Conservation (phyloP, 1,140 invertebrate species). For the Apis florea region DNA sequence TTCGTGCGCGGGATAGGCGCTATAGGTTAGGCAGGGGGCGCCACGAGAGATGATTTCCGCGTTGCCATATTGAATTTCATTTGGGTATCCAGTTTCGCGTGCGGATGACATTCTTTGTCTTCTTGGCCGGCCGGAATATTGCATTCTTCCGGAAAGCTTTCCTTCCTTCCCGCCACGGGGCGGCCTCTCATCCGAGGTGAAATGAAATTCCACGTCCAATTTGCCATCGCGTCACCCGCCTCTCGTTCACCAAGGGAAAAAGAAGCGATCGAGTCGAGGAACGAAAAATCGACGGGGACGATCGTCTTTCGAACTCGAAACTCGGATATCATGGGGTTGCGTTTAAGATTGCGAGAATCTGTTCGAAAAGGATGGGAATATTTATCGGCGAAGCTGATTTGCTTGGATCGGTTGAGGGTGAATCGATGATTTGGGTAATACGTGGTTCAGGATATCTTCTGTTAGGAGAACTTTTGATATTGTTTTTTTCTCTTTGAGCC, state of each 20-base stretch:
- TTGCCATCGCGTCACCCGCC: constrained; percentile 49
- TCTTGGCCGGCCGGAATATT: constrained; percentile 60
- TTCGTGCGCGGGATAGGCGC: too few species aligned
- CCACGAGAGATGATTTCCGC: constrained; percentile 50
- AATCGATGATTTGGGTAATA: background rate
- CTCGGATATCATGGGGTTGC: constrained; percentile 36
- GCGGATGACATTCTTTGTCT: constrained; percentile 69
- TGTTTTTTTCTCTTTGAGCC: too few species aligned
- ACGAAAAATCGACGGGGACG: background rate
- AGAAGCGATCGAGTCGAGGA: background rate
- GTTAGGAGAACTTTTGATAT: too few species aligned
- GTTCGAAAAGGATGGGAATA: background rate
- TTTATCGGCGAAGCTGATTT: constrained; percentile 26
- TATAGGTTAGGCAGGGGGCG: too few species aligned
- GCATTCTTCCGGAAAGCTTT: constrained; percentile 68
- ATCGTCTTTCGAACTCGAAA: constrained; percentile 39
- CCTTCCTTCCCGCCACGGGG: constrained; percentile 49
- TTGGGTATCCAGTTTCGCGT: constrained; percentile 66
- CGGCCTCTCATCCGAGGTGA: constrained; percentile 63
- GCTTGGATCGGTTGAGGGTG: background rate
- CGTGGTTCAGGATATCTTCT: too few species aligned
- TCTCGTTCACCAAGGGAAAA: constrained; percentile 29
- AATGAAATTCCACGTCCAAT: constrained; percentile 71
- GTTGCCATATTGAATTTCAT: constrained; percentile 69
- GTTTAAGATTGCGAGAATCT: constrained; percentile 47